Conservation (phyloP, 2,797 vertebrate genomes). For the Rousettus madagascariensis region DNA sequence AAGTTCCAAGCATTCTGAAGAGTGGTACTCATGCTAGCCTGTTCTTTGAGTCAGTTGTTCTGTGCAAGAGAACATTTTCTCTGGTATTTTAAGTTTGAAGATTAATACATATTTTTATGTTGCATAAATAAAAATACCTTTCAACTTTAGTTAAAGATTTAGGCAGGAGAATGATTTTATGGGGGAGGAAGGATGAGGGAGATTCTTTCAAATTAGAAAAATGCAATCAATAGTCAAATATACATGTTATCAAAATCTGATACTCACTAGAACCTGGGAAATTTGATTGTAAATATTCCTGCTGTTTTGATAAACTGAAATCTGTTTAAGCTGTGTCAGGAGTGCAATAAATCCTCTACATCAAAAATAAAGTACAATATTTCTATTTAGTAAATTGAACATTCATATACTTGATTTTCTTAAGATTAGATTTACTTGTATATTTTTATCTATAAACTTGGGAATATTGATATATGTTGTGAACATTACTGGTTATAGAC, state of each 20-base stretch:
- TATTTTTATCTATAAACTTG: not conserved
- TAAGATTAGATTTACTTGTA: not conserved
- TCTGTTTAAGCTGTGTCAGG: not conserved
- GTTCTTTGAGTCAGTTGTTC: not conserved
- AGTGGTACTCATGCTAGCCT: not conserved
- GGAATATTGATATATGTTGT: not conserved
- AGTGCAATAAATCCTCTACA: not conserved
- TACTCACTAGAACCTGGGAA: not conserved
- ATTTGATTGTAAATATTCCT: not conserved
- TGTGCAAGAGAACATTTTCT: conserved; percentile 26
- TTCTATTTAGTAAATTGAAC: not conserved
- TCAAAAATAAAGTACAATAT: not conserved
- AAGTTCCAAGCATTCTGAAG: conserved; percentile 6
- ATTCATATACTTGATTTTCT: not conserved
- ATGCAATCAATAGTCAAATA: not conserved
- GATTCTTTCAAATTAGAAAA: conserved; percentile 10
- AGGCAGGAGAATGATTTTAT: not conserved
- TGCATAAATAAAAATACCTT: not conserved
- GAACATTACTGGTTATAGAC: not conserved
- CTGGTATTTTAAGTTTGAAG: not conserved
- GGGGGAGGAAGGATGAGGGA: not conserved
- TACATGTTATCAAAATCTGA: not conserved
- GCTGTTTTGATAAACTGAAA: not conserved
- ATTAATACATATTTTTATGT: not conserved
- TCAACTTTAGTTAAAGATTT: not conserved